Conservation (phyloP, 2,888 invertebrate genomes). For the Ctenicera cuprea region DNA sequence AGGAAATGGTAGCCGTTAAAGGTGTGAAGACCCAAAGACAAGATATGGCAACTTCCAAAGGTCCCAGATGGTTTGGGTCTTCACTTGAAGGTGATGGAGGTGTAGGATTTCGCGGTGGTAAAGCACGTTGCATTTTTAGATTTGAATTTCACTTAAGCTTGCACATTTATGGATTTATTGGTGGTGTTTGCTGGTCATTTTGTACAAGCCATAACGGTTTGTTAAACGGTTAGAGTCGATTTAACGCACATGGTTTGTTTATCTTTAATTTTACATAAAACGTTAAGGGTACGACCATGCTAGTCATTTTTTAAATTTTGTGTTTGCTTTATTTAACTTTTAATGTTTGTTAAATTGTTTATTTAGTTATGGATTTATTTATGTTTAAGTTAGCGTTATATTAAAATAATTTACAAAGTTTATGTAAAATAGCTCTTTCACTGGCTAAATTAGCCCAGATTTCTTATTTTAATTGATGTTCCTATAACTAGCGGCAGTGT, state of each 20-base stretch:
- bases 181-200: slow-evolving; percentile 10
- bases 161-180: slow-evolving; percentile 17
- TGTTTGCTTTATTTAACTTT: too few species aligned
- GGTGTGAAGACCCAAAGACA: slow-evolving; percentile 80
- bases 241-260: not conserved
- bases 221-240: not conserved
- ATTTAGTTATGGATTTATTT: too few species aligned
- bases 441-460: too few species aligned
- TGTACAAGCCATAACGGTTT: not conserved
- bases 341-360: too few species aligned
- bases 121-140: slow-evolving; percentile 64
- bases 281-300: not conserved
- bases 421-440: too few species aligned
- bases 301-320: not conserved
- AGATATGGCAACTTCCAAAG: slow-evolving; percentile 77
- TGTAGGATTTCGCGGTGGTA: slow-evolving; percentile 62
- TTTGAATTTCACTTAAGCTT: not conserved
- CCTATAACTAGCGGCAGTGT: too few species aligned
- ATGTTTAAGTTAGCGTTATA: too few species aligned
- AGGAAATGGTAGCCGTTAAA: slow-evolving; percentile 82
- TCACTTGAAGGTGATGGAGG: slow-evolving; percentile 60
- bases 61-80: slow-evolving; percentile 61
- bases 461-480: too few species aligned
- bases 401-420: too few species aligned
- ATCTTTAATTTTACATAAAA: not conserved